Evolutionary conservation across 1,140 invertebrate species (phyloP), one percentile per base, ranked within the genome.

Genomic region (Pogonomyrmex barbatus): DNA sequence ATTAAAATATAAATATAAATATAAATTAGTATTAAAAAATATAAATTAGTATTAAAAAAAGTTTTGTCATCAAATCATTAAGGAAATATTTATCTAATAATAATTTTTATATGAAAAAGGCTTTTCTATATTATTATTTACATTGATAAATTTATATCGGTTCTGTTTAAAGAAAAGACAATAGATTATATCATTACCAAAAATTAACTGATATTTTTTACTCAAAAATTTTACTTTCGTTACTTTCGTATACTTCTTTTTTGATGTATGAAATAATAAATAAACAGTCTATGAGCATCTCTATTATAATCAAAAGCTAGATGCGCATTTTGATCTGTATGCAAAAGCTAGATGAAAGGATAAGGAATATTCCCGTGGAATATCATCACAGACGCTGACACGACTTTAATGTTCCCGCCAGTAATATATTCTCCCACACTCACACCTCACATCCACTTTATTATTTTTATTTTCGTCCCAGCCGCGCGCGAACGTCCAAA

Each of bases 311-410:
- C 33, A 45, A 47, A 14, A 14, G 45, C 0, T 6, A 36, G 60
- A 3, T 52, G n/a, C 60, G 14, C 39, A 77, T 82, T 86, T 86
- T 86, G 85, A 86, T 86, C 85, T 83, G 45, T 67, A 70, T 78
- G 77, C 85, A 62, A 86, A 86, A 54, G 45, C 76, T 73, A 73
- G 85, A 86, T 86, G 85, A 86, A 86, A 86, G 78, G 63, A 70
- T 68, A 68, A 60, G 63, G 24, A 73, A 86, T 86, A 70, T 86
- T 78, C 62, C 76, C 12, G 50, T 47, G 78, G 85, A 86, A 83
- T 86, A 71, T 14, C 76, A 62, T 78, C 73, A 65, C 58, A 65
- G 82, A 78, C 47, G 47, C 58, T 85, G 82, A 85, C 82, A 78
- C 47, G 71, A 76, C 82, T 85, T 85, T 85, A 85, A 85, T 67